phyloP scores from a whole-genome alignment of 2,113 vertebrate genomes.

The Lichenostomus cassidix region DNA sequence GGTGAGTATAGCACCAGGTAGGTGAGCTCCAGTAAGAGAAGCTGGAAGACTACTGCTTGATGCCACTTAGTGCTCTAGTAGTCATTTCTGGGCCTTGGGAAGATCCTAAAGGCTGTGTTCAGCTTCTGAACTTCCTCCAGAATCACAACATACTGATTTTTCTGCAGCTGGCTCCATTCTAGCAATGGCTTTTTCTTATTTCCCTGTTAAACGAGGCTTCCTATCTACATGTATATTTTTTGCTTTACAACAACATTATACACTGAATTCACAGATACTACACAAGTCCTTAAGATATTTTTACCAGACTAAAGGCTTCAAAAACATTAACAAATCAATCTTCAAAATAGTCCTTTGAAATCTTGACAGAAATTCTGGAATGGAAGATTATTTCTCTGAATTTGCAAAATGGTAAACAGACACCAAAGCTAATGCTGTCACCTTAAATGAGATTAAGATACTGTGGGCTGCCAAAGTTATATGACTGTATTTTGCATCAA shows the following conservation, averaged over 20 bases:
- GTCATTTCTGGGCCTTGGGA: background rate
- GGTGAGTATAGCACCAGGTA: background rate
- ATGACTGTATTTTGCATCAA: background rate
- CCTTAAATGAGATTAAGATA: background rate
- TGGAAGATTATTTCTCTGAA: background rate
- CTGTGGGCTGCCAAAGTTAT: background rate
- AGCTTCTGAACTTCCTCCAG: background rate
- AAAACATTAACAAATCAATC: background rate
- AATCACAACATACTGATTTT: background rate
- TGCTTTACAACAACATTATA: background rate
- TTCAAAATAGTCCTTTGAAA: background rate
- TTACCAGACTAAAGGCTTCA: background rate
- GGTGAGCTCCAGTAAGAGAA: background rate
- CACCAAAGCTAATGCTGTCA: background rate
- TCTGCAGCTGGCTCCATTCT: background rate
- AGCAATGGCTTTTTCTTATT: background rate
- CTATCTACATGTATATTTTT: background rate
- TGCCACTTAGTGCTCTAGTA: background rate
- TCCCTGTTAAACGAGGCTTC: background rate
- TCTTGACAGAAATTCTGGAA: background rate
- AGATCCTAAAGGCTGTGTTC: background rate
- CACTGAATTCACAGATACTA: background rate
- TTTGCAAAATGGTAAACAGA: background rate
- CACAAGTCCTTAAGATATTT: background rate
- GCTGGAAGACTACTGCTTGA: background rate